Evolutionary conservation across 2,113 vertebrate species (phyloP).

Genomic region (Eublepharis macularius): DNA sequence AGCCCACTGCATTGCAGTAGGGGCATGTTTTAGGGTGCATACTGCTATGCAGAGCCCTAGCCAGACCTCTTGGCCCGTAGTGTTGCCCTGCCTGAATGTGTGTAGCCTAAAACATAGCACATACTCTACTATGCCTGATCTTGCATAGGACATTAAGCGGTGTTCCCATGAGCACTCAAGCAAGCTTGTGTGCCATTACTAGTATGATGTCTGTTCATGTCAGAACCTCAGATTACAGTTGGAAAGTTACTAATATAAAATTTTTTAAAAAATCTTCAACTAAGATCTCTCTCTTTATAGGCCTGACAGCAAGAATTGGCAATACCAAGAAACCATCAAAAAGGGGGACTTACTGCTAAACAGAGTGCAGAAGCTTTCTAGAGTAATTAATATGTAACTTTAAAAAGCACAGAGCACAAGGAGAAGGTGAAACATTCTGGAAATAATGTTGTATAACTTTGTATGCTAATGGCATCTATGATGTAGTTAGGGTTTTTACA

Average conservation of each 20-base stretch:
- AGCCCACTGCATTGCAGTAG: no score
- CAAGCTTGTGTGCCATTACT: neutral
- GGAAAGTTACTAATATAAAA: neutral
- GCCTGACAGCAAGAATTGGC: conserved; percentile 99
- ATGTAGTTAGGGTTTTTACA: conserved; percentile 66
- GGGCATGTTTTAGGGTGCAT: no score
- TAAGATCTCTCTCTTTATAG: conserved; percentile 68
- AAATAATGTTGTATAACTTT: conserved; percentile 66
- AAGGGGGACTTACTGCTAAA: conserved; percentile 97
- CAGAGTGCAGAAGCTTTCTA: conserved; percentile 96
- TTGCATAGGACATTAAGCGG: no score
- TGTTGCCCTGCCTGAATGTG: no score
- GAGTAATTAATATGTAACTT: conserved; percentile 97
- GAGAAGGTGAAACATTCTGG: conserved; percentile 59
- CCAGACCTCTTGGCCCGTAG: no score
- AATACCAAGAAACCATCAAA: conserved; percentile 99
- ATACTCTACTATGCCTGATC: no score
- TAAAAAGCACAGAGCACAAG: conserved; percentile 20
- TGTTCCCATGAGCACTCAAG: no score
- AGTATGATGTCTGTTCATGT: neutral
- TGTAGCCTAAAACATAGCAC: no score
- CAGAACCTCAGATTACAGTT: neutral
- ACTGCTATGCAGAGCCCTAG: no score
- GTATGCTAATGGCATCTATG: conserved; percentile 45
- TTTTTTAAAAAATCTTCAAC: conserved; percentile 22